These are phyloP conservation scores for Sebastolobus alascanus DNA, from an alignment of 2,797 vertebrate genomes.

Conservation along the genomic window DNA sequence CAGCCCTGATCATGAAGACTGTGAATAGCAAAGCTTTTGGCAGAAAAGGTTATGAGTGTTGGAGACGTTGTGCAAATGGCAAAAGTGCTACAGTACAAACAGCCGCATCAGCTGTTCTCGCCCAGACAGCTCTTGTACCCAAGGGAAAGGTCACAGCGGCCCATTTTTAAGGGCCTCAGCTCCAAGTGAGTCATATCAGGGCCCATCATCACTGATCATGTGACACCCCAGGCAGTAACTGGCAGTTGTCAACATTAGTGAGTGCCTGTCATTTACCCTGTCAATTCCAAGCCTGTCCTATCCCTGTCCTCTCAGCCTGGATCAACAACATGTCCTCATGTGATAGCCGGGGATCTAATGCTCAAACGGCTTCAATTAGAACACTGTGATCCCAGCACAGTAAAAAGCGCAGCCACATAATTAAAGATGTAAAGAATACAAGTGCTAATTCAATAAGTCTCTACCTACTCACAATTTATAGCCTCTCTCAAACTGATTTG, in stretches of 20 bases:
- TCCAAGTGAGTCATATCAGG: conserved; percentile 75
- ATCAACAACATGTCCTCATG: conserved; percentile 53
- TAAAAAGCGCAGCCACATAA: conserved; percentile 39
- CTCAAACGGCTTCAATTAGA: conserved; percentile 37
- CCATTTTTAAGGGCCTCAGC: conserved; percentile 73
- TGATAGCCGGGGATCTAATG: conserved; percentile 15
- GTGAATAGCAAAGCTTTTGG: conserved; percentile 72
- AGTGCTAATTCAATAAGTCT: conserved; percentile 13
- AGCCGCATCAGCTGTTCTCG: conserved; percentile 79
- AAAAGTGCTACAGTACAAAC: conserved; percentile 70
- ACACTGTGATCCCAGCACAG: conserved; percentile 21
- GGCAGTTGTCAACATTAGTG: conserved; percentile 80
- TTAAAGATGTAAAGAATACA: conserved; percentile 40
- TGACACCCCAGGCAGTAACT: conserved; percentile 74
- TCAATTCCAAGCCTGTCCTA: conserved; percentile 62
- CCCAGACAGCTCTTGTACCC: conserved; percentile 72
- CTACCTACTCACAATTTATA: conserved; percentile 1
- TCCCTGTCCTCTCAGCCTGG: conserved; percentile 47
- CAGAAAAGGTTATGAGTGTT: conserved; percentile 76
- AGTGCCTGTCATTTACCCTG: conserved; percentile 75
- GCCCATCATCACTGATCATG: conserved; percentile 79
- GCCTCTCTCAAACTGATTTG: conserved; percentile 19
- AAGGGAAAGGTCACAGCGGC: conserved; percentile 78
- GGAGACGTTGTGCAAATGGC: conserved; percentile 73
- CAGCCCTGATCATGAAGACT: conserved; percentile 60